Base-by-base conservation (phyloP, 2,113 vertebrate genomes). In the Synchiropus splendidus region DNA sequence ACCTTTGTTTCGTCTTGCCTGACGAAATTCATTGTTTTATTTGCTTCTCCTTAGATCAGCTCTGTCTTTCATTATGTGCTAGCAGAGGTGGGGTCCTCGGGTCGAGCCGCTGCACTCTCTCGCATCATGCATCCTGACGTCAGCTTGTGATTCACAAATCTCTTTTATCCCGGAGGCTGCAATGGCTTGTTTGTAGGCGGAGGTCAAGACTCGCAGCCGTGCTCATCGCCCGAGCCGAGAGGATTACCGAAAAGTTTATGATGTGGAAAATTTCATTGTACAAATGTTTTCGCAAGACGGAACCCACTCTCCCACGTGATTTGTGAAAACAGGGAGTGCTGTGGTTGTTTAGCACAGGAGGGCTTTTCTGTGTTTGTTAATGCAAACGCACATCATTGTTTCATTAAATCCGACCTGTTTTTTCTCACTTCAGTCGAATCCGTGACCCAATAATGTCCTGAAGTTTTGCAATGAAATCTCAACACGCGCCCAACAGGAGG, bases 21-120 rank as follows among this genome's bases (percentile, higher is more conserved):
- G 48, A 50, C 59, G 62, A 70, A 58, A 55, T 49, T 49, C 54
- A 64, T 68, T 76, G 59, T 70, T 65, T 61, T 48, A 10, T 16
- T 48, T 60, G 39, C 36, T 38, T 18, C 8, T 54, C 34, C 39
- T 43, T 27, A 10, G 40, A 13, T 64, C 36, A 47, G 55, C 42
- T 39, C 39, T 56, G 12, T 14, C 35, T 62, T 50, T 64, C 48
- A 44, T 67, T 68, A 39, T 38, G 34, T 31, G 17, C 34, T 33
- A 46, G 46, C 15, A 0, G 51, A 51, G 52, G 43, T 42, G 41
- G 51, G 34, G 21, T 27, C 54, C 39, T 30, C 17, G 42, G 41
- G 41, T 67, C 60, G 59, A 65, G 62, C 54, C 35, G 2, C 39
- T 42, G 32, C 18, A 1, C 42, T 27, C 16, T 5, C 9, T 42